A percentile compares a stretch with the other conserved stretches of the same genome.
phyloP scores from a whole-genome alignment of 2,797 vertebrate species.

The Tragopan temminckii region DNA sequence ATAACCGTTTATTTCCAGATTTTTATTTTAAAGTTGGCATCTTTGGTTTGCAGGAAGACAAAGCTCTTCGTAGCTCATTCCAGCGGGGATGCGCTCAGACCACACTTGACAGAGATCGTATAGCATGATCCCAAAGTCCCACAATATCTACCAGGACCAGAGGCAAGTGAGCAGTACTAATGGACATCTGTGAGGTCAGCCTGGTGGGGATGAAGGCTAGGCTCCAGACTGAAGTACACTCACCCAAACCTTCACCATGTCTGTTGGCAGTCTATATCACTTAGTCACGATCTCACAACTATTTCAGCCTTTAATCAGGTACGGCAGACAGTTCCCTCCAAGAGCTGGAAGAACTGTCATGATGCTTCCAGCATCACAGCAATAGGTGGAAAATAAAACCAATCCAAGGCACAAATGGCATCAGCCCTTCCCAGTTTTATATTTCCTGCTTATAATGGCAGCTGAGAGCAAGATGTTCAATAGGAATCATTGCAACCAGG shows the following conservation, averaged over 20 bases:
- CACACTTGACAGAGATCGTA: not conserved
- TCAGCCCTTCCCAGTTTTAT: not conserved
- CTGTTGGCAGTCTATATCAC: not conserved
- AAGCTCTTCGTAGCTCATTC: not conserved
- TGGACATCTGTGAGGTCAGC: not conserved
- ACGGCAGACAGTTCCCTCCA: rapidly evolving
- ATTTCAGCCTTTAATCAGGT: not conserved
- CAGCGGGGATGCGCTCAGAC: not conserved
- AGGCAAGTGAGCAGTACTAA: not conserved
- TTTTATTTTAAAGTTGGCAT: not conserved
- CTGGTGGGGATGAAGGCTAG: not conserved
- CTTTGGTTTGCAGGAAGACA: not conserved
- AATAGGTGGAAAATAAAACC: not conserved
- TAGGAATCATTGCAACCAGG: not conserved
- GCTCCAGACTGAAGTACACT: not conserved
- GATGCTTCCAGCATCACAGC: not conserved
- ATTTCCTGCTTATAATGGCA: slow-evolving; percentile 41
- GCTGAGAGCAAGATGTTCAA: slow-evolving; percentile 62
- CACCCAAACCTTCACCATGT: not conserved
- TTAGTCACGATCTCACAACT: not conserved
- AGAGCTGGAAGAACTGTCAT: not conserved
- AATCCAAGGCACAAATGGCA: not conserved
- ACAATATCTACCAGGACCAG: not conserved
- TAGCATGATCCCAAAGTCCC: not conserved
- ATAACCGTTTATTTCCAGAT: slow-evolving; percentile 69